Evolutionary conservation across 2,113 vertebrate genomes (phyloP).

Genomic region (Piprites chloris): DNA sequence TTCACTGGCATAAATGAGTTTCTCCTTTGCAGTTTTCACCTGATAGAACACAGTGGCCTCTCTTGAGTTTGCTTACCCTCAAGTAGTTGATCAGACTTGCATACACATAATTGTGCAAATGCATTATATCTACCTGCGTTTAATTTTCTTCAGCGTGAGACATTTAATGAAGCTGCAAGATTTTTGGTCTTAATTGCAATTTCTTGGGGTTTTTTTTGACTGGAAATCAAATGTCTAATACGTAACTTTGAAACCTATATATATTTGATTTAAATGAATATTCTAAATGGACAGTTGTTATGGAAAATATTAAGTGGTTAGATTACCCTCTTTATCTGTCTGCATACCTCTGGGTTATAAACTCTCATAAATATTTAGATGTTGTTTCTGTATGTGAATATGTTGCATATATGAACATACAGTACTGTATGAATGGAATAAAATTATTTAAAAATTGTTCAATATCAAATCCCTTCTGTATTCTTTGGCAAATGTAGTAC

Average conservation of each 20-base stretch:
- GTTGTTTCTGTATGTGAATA: neutral
- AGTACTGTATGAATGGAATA: neutral
- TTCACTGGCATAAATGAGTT: neutral
- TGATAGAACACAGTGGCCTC: neutral
- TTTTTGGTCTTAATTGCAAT: neutral
- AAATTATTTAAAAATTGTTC: neutral
- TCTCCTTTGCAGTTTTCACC: neutral
- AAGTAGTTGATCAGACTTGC: neutral
- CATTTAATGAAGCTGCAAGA: neutral
- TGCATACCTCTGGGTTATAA: neutral
- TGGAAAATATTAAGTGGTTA: neutral
- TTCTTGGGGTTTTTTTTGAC: neutral
- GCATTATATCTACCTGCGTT: neutral
- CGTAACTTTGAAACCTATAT: neutral
- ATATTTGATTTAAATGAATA: neutral
- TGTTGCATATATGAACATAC: neutral
- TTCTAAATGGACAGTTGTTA: neutral
- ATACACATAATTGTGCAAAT: neutral
- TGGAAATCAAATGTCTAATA: neutral
- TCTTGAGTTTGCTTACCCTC: neutral
- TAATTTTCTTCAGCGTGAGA: neutral
- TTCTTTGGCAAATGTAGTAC: neutral
- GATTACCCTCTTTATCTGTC: neutral
- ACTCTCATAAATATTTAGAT: neutral
- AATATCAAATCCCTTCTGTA: fast-evolving